Conservation (phyloP, 1,140 invertebrate genomes). For the Cepaea nemoralis region DNA sequence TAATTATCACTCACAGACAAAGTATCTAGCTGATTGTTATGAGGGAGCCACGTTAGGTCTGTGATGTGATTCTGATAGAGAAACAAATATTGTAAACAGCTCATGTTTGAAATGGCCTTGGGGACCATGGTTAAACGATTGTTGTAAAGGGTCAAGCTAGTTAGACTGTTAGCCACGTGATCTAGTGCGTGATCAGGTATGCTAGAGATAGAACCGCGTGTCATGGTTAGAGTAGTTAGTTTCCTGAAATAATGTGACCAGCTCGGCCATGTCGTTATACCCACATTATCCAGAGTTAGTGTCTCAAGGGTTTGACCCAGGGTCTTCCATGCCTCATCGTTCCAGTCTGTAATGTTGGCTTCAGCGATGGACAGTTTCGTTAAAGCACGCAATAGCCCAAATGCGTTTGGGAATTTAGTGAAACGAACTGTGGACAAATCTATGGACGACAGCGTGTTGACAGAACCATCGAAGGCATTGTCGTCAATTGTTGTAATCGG, state of each 20-base stretch:
- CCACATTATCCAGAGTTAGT: neutral
- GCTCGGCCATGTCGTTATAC: neutral
- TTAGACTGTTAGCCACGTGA: neutral
- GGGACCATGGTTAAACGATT: neutral
- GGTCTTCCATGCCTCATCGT: neutral
- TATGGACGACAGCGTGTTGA: neutral
- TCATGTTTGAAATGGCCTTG: neutral
- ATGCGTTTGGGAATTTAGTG: neutral
- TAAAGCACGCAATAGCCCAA: neutral
- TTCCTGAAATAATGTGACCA: neutral
- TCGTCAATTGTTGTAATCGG: neutral
- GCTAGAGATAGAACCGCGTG: neutral
- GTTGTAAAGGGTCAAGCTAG: neutral
- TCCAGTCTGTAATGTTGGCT: neutral
- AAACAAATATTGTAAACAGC: neutral
- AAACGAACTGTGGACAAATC: neutral
- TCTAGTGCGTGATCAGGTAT: neutral
- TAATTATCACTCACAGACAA: neutral
- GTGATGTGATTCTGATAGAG: neutral
- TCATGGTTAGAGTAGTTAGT: neutral
- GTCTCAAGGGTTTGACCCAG: neutral
- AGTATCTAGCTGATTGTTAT: neutral
- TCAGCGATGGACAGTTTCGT: neutral
- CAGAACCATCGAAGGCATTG: neutral
- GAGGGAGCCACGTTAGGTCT: neutral